Conservation (phyloP, 2,797 vertebrate genomes). For the Esox masquinongy region DNA sequence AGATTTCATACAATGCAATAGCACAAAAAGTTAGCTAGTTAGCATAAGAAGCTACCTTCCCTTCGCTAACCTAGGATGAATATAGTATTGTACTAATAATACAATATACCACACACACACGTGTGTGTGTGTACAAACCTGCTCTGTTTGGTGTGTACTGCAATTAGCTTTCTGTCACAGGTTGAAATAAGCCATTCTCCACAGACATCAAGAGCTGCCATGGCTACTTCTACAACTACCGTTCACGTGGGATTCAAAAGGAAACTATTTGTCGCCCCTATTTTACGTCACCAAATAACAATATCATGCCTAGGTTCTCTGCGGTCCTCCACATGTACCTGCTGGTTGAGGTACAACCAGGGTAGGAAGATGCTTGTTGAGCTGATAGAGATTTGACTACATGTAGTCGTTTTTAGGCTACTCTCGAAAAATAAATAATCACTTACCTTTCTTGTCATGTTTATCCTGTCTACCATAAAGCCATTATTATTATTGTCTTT, state of each 20-base stretch:
- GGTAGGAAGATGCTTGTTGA: too few relatives aligned
- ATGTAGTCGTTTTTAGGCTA: too few relatives aligned
- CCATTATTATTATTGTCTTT: too few relatives aligned
- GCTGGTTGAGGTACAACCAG: too few relatives aligned
- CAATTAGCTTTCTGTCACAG: conserved; percentile 60
- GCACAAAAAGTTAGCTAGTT: not conserved
- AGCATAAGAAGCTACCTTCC: not conserved
- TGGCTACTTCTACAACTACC: conserved; percentile 21
- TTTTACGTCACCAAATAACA: conserved; percentile 49
- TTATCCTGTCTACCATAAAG: too few relatives aligned
- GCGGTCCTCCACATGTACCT: too few relatives aligned
- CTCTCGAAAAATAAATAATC: too few relatives aligned
- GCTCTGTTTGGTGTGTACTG: conserved; percentile 51
- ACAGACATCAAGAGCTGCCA: conserved; percentile 59
- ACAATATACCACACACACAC: not conserved
- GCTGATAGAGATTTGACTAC: too few relatives aligned
- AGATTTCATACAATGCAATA: not conserved
- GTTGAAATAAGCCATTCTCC: conserved; percentile 61
- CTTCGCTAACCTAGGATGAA: not conserved
- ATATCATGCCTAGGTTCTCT: conserved; percentile 45
- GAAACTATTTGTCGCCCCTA: conserved; percentile 26
- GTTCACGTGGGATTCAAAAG: conserved; percentile 33
- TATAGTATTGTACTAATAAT: not conserved
- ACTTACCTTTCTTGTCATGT: too few relatives aligned
- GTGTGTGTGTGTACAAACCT: conserved; percentile 49